A percentile compares a stretch with the other conserved stretches of the same genome.
These are phyloP conservation scores for Cryptoblepharus egeriae DNA, from an alignment of 2,797 vertebrate species.

Conservation along the genomic window DNA sequence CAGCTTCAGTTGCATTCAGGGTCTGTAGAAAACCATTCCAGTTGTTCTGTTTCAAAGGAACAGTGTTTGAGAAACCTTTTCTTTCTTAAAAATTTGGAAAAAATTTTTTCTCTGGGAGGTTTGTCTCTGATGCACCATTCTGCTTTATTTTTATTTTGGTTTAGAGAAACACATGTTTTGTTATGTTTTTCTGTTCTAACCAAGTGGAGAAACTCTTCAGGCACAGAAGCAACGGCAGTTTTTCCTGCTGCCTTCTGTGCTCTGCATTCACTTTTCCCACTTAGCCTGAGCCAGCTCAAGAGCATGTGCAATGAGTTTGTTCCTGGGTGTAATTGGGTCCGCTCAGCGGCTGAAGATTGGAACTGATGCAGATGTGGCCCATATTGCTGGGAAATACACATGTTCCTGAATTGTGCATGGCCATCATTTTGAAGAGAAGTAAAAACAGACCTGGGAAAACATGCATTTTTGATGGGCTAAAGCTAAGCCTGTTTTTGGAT, in stretches of 20 bases:
- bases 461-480: background rate
- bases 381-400: background rate
- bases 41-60: background rate
- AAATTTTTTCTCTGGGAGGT: background rate
- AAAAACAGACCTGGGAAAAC: background rate
- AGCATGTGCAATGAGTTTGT: conserved; percentile 44
- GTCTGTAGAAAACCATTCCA: no score
- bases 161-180: background rate
- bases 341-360: background rate
- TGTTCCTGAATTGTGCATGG: background rate
- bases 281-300: background rate
- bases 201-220: background rate
- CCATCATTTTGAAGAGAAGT: background rate
- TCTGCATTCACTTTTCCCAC: conserved; percentile 30
- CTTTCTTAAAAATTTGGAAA: background rate
- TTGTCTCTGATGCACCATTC: background rate
- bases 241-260: conserved; percentile 38
- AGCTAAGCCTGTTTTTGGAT: conserved; percentile 10
- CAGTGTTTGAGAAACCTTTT: background rate
- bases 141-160: background rate
- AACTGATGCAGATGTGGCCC: fast-evolving
- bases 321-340: conserved; percentile 56
- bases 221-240: fast-evolving
- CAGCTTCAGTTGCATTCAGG: background rate
- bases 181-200: background rate